phyloP scores from a whole-genome alignment of 1,140 invertebrate species.

The Maniola jurtina region DNA sequence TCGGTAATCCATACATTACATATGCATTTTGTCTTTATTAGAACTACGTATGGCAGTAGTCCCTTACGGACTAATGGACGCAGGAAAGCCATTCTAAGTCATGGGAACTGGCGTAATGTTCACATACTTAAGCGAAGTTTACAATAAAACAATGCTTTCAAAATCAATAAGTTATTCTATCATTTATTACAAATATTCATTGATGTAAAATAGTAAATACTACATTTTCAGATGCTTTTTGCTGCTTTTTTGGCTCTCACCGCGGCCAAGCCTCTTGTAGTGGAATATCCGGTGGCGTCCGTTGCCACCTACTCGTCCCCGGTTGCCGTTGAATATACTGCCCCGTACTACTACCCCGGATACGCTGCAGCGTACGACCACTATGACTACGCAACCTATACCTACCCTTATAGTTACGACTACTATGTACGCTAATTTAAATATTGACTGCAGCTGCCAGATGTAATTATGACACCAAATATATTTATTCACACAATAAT shows the following conservation, averaged over 20 bases:
- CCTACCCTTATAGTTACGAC: conserved; percentile 55
- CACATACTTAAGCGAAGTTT: neutral
- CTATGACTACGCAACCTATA: conserved; percentile 52
- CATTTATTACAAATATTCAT: too few species aligned
- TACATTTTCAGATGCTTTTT: conserved; percentile 70
- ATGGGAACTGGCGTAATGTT: too few species aligned
- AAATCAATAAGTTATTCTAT: too few species aligned
- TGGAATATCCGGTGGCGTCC: conserved; percentile 55
- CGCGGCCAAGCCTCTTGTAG: conserved; percentile 73
- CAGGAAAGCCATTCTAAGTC: too few species aligned
- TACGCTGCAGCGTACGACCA: conserved; percentile 56
- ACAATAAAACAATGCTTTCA: too few species aligned
- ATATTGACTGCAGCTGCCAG: too few species aligned
- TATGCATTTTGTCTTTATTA: too few species aligned
- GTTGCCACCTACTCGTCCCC: conserved; percentile 53
- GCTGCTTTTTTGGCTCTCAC: conserved; percentile 74
- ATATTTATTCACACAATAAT: conserved; percentile 23
- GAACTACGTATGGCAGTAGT: too few species aligned
- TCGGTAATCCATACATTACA: too few species aligned
- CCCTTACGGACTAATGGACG: too few species aligned
- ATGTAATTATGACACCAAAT: conserved; percentile 8
- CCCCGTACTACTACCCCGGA: conserved; percentile 50
- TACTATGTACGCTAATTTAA: conserved; percentile 40
- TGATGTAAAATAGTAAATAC: too few species aligned
- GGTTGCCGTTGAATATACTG: conserved; percentile 60